Base-by-base conservation (phyloP, 37 sponge, comb jelly and placozoan species). In the Halichondria panicea region DNA sequence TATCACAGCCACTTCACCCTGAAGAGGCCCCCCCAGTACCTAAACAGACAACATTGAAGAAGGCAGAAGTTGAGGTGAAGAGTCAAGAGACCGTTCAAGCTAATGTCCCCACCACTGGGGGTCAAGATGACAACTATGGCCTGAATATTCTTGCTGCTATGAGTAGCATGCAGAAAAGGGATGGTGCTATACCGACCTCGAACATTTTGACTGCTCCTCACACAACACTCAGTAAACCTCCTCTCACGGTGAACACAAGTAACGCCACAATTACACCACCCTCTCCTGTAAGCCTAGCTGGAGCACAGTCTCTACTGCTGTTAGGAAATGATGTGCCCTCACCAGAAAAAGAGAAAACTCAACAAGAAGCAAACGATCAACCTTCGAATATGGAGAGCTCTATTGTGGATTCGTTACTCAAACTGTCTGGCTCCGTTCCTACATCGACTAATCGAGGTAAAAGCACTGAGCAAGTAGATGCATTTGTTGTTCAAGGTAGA, bases 91-190 rank as follows among this genome's bases (percentile, higher is more conserved):
- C 59, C 28, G 25, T 55, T 7, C 36, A 38, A 4, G 9, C 59
- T 1, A 42, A 58, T 58, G 0, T 35, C 41, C 33, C 57, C 5
- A 12, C 45, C 4, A 1, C 66, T 38, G 53, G 25, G 53, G 25
- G 38, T 1, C 28, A 18, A 9, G 55, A 45, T 21, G 72, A 70
- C 12, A 60, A 70, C 56, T 84, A 71, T n/a, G 81, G 55, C 27
- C 56, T 81, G 36, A 72, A 72, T 43, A 81, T 81, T 43, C 53
- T 81, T 9, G 81, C 81, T 21, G 74, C 55, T 22, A 61, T 68
- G 38, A 81, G 81, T 43, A 70, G 44, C 25, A 54, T 71, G 31
- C 63, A 81, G 64, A 63, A 74, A 33, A 66, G 39, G 1, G 48
- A 67, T 55, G 12, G 38, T 33, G 11, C 56, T 22, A 4, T 28